These are phyloP conservation scores for Sminthopsis crassicaudata DNA, from an alignment of 2,113 vertebrate genomes.

Conservation along the genomic window DNA sequence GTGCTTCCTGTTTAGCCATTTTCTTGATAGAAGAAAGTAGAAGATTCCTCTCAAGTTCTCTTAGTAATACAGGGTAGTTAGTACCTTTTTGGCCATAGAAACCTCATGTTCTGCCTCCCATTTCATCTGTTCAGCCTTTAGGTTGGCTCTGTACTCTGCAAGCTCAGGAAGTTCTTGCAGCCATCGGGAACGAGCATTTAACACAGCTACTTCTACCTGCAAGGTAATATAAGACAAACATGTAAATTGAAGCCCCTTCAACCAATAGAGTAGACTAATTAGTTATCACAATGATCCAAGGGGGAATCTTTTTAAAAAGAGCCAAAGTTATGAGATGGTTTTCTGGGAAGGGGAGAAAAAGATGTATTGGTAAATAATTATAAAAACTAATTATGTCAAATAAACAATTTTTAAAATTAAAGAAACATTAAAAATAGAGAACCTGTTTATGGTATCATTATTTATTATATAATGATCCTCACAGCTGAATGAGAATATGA, in stretches of 20 bases:
- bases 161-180: slow-evolving; percentile 90
- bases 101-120: slow-evolving; percentile 88
- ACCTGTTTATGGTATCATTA: background rate
- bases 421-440: background rate
- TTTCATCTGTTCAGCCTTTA: slow-evolving; percentile 87
- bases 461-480: background rate
- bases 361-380: background rate
- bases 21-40: background rate
- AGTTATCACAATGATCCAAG: background rate
- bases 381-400: background rate
- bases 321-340: background rate
- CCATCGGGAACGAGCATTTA: slow-evolving; percentile 89
- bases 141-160: slow-evolving; percentile 88
- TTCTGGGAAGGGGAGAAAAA: background rate
- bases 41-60: background rate
- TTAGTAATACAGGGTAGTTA: background rate
- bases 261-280: background rate
- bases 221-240: slow-evolving; percentile 23
- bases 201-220: slow-evolving; percentile 92
- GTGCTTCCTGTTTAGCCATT: background rate
- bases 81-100: slow-evolving; percentile 85
- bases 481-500: background rate
- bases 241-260: slow-evolving; percentile 15
- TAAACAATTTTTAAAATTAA: background rate
- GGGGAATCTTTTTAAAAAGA: background rate